Base-by-base conservation (phyloP, 2,888 invertebrate genomes). In the Hylaea fasciaria region DNA sequence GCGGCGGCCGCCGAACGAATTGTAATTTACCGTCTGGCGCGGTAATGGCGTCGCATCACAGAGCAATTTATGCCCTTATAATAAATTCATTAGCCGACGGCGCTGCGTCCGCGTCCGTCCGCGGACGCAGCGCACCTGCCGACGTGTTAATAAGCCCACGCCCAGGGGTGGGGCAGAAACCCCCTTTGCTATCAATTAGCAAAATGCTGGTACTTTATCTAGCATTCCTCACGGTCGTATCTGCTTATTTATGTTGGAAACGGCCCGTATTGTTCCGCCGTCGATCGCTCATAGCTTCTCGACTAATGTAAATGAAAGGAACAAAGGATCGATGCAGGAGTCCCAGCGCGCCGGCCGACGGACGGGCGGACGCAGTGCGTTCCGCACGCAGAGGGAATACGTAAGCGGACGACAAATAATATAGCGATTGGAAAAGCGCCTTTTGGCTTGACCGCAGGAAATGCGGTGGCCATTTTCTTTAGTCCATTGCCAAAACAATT, bases 61-160 rank as follows among this genome's bases (percentile, higher is more conserved):
- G 81, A 77, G 81, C 89, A 89, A 91, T 91, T 91, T 91, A 90
- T 91, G 89, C 83, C 82, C 85, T 88, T 89, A 91, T 91, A 91
- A 91, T 92, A 91, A 91, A 92, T 92, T 92, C 90, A 91, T 91
- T 92, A 92, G 87, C 56, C 52, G 22, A 51, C 65, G 48, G 61
- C 65, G 50, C 48, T 39, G 32, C 54, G 43, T 29, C 40, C 22
- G 13, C 41, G 50, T 29, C 50, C 50, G 32, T 32, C 32, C 32
- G 32, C 32, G 37, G n/a, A 37, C 48, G 39, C 48, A 39, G 37
- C 39, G n/a, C 51, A 51, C 51, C 62, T 50, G 65, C 54, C 62
- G 64, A 65, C 59, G 66, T 69, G 73, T 72, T 76, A 71, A 74
- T 74, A 72, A 67, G 70, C 65, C 67, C 61, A 46, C 46, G 56